These are phyloP conservation scores for Drosophila ficusphila DNA, from an alignment of 1,140 invertebrate genomes.

Conservation along the genomic window DNA sequence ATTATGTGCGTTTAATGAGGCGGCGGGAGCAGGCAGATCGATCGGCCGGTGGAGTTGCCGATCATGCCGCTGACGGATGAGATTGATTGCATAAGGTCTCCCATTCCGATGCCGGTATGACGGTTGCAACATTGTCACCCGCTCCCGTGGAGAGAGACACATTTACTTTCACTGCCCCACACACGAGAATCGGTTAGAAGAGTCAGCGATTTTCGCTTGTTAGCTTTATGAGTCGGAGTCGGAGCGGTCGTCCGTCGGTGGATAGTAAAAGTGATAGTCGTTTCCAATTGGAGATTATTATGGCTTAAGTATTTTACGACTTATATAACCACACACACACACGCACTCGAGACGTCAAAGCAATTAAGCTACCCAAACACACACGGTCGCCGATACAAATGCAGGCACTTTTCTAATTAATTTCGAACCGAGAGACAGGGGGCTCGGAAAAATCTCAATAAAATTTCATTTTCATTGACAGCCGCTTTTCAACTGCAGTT, in stretches of 20 bases:
- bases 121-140: slow-evolving; percentile 65
- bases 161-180: slow-evolving; percentile 55
- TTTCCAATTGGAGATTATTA: slow-evolving; percentile 80
- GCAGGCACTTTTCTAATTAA: slow-evolving; percentile 78
- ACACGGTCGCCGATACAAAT: slow-evolving; percentile 42
- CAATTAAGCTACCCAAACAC: slow-evolving; percentile 74
- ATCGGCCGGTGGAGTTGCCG: slow-evolving; percentile 44
- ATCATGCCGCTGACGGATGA: slow-evolving; percentile 66
- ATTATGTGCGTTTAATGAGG: slow-evolving; percentile 78
- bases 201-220: slow-evolving; percentile 63
- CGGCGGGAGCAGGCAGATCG: slow-evolving; percentile 37
- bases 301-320: slow-evolving; percentile 82
- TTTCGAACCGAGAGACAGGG: slow-evolving; percentile 40
- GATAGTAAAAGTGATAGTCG: slow-evolving; percentile 82
- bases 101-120: too few species aligned
- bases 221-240: slow-evolving; percentile 28
- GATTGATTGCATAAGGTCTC: slow-evolving; percentile 65
- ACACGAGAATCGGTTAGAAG: slow-evolving; percentile 72
- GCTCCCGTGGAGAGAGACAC: slow-evolving; percentile 30
- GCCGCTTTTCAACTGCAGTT: slow-evolving; percentile 77
- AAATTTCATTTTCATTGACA: slow-evolving; percentile 83
- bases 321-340: slow-evolving; percentile 73
- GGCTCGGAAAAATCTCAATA: slow-evolving; percentile 73
- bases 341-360: slow-evolving; percentile 56
- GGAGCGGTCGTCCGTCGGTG: slow-evolving; percentile 3